Evolutionary conservation across 2,797 vertebrate species (phyloP).

Genomic region (Chloroceryle inda): DNA sequence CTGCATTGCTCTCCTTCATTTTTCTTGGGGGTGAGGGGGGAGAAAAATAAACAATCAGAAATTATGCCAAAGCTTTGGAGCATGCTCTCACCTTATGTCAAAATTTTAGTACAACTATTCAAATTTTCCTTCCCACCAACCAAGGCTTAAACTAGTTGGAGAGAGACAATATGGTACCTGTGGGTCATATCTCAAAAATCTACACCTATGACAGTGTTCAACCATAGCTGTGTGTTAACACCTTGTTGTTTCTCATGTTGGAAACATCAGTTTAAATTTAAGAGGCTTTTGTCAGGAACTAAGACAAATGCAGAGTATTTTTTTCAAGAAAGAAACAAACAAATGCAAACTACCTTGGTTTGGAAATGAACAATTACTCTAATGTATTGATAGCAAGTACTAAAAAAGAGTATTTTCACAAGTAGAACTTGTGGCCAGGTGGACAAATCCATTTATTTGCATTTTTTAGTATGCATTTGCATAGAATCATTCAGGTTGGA

Average conservation of each 20-base stretch:
- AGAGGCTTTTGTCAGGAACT: background rate
- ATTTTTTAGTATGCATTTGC: background rate
- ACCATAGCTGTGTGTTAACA: background rate
- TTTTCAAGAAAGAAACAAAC: background rate
- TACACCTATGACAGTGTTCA: background rate
- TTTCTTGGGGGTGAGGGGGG: accelerated
- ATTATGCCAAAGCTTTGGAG: background rate
- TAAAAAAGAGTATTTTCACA: background rate
- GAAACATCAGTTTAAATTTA: background rate
- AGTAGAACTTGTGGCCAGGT: background rate
- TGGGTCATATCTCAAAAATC: background rate
- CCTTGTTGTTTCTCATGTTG: background rate
- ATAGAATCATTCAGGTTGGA: too few relatives aligned
- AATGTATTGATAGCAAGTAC: background rate
- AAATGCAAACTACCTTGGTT: background rate
- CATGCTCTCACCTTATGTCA: background rate
- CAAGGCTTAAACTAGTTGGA: background rate
- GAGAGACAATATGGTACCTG: background rate
- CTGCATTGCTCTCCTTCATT: background rate
- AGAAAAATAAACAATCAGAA: background rate
- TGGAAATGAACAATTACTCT: background rate
- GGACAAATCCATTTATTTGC: background rate
- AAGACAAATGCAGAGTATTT: background rate
- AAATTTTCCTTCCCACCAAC: background rate
- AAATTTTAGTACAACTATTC: background rate